Percentiles rank a stretch among this genome's conserved stretches.
These are phyloP conservation scores for Heterocephalus glaber DNA, from an alignment of 2,113 vertebrate genomes.

Conservation along the genomic window DNA sequence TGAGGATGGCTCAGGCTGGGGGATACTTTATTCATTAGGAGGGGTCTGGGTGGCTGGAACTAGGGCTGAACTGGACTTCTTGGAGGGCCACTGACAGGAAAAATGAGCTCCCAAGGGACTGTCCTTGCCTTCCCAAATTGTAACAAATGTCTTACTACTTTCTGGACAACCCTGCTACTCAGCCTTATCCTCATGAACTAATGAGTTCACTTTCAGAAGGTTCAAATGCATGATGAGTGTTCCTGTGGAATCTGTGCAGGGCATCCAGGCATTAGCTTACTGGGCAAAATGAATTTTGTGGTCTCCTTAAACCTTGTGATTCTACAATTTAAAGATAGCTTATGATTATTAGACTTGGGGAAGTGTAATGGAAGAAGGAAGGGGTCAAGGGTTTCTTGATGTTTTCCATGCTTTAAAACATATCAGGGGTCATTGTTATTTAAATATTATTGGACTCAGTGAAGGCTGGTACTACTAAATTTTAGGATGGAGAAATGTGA, in stretches of 20 bases:
- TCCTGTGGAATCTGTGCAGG: not conserved
- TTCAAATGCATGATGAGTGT: fast-evolving
- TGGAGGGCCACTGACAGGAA: not conserved
- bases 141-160: not conserved
- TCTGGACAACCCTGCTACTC: not conserved
- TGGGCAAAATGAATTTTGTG: not conserved
- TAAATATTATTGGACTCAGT: not conserved
- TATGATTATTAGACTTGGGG: not conserved
- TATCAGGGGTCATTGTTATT: not conserved
- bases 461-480: not conserved
- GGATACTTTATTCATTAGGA: not conserved
- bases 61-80: not conserved
- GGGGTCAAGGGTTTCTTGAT: not conserved
- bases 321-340: not conserved
- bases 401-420: not conserved
- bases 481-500: slow-evolving; percentile 31
- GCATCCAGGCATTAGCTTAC: not conserved
- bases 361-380: slow-evolving; percentile 13
- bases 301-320: not conserved
- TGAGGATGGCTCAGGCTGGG: not conserved
- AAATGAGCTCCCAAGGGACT: not conserved
- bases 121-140: not conserved
- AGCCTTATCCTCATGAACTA: not conserved
- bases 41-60: not conserved
- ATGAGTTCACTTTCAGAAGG: not conserved